Conservation (phyloP, 2,888 invertebrate species). For the Bembecia ichneumoniformis region DNA sequence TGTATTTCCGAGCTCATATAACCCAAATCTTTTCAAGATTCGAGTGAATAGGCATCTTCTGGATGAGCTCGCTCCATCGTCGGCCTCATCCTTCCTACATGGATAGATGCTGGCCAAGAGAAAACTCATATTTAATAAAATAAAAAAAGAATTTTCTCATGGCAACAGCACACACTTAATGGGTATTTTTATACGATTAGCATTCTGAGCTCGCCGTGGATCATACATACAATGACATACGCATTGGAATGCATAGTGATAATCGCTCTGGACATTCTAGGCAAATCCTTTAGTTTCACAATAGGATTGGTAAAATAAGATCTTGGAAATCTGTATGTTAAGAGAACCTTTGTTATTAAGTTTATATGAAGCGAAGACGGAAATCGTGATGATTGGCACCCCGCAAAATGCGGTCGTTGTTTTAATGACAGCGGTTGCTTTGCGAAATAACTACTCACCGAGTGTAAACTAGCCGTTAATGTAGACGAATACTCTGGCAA, state of each 20-base stretch:
- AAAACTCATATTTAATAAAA: no score
- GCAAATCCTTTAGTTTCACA: slow-evolving; percentile 16
- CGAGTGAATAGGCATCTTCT: no score
- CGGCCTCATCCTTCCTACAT: no score
- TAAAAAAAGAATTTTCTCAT: no score
- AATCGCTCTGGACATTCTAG: slow-evolving; percentile 20
- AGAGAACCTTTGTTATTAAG: neutral
- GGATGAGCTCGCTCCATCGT: no score
- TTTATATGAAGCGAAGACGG: neutral
- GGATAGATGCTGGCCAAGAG: no score
- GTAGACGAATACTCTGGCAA: neutral
- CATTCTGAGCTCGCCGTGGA: slow-evolving; percentile 26
- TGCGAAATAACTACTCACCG: neutral
- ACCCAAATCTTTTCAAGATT: no score
- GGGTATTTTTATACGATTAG: slow-evolving; percentile 9
- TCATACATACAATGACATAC: slow-evolving; percentile 8
- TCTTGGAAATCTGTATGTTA: neutral
- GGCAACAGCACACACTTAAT: neutral
- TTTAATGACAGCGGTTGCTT: neutral
- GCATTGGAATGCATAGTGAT: slow-evolving; percentile 23
- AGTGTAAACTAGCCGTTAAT: neutral
- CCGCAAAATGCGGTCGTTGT: slow-evolving; percentile 9
- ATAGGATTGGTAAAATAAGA: neutral
- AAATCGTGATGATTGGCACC: slow-evolving; percentile 25
- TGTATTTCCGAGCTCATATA: no score